Percentiles rank a stretch among this genome's conserved stretches.
Conservation (phyloP, 1,140 invertebrate species). For the Pissodes strobi region DNA sequence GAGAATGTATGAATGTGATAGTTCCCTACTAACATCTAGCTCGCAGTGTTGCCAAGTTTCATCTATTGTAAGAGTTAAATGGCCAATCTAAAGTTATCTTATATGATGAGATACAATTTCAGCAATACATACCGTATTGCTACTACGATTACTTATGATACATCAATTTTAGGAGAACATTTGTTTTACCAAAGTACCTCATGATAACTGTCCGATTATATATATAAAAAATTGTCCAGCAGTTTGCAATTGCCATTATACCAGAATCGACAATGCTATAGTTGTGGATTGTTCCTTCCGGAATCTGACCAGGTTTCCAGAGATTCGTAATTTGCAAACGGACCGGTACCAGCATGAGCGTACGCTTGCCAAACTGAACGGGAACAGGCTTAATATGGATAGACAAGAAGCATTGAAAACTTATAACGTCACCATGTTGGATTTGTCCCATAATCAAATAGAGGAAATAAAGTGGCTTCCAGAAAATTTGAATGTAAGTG, state of each 20-base stretch:
- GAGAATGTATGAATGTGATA: too few relatives aligned
- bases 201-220: constrained; percentile 5
- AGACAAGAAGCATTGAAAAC: constrained; percentile 2
- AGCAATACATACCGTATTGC: too few relatives aligned
- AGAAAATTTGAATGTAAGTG: constrained; percentile 33
- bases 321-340: constrained; percentile 2
- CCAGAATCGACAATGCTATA: constrained; percentile 16
- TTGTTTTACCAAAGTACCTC: constrained; percentile 18
- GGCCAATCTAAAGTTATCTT: too few relatives aligned
- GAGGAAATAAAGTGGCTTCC: constrained; percentile 37
- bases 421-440: constrained; percentile 35
- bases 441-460: constrained; percentile 41
- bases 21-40: too few relatives aligned
- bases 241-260: constrained; percentile 26
- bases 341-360: neutral
- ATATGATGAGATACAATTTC: too few relatives aligned
- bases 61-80: too few relatives aligned
- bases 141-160: too few relatives aligned
- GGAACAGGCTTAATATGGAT: constrained; percentile 21
- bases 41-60: too few relatives aligned
- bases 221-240: constrained; percentile 28
- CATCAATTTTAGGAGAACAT: constrained; percentile 17
- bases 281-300: constrained; percentile 31
- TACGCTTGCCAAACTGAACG: neutral
- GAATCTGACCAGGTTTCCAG: constrained; percentile 14